Base-by-base conservation (phyloP, 2,888 invertebrate species). In the Pandemis heparana region DNA sequence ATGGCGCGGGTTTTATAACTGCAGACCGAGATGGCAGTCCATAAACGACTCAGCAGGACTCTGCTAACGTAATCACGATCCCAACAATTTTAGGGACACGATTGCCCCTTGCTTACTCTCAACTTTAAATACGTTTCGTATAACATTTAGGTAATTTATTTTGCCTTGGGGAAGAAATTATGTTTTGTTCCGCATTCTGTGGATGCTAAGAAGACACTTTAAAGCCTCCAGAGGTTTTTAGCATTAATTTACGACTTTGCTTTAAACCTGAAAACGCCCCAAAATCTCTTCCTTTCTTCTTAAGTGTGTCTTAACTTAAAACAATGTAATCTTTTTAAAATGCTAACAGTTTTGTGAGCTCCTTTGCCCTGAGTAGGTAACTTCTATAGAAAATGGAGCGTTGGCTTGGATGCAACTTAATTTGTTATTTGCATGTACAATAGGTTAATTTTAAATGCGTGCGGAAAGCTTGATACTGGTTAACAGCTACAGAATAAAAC, bases 1-100 rank as follows among this genome's bases (percentile, higher is more conserved):
- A 56, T 68, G 8, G 53, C 46, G 10, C 46, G 62, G 65, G 16
- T 68, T 68, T 73, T 73, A 73, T 63, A 67, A 56, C 63, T 56
- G 43, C 46, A 68, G 68, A 43, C 43, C 9, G 43, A 32, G 46
- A 63, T 48, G 48, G 48, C 12, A 39, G 38, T 12, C 46, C 63
- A 63, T 68, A 59, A 62, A 68, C n/a, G 72, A 68, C 62, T 67
- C 67, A 5, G 46, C 53, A 18, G 38, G 38, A 71, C 39, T 61
- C 61, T 18, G 66, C 23, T 66, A 65, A 51, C 43, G 46, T 64
- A 65, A 71, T 65, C 59, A 65, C 65, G 56, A 51, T 10, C 60
- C 18, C 41, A 60, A 38, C 41, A n/a, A 61, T 61, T 53, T 61
- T 46, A 60, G 39, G 23, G 59, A 41, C 61, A 41, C 32, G 41